These are phyloP conservation scores for Cephus cinctus DNA, from an alignment of 1,140 invertebrate species.

Conservation along the genomic window DNA sequence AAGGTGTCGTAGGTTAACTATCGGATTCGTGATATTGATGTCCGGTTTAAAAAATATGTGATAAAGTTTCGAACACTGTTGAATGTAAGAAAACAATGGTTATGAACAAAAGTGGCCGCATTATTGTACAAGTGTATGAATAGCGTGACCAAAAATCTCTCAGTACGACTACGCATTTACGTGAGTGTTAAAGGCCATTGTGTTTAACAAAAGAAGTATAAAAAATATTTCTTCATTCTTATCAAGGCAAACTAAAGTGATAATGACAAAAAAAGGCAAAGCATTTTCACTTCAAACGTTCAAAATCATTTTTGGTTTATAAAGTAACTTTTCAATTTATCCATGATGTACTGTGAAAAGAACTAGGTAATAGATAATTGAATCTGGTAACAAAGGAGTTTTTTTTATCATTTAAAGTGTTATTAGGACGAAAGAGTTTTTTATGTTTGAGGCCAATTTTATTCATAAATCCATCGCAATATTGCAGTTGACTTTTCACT, in stretches of 20 bases:
- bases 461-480: conserved; percentile 2
- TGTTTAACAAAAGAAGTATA: background rate
- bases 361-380: background rate
- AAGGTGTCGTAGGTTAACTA: too few relatives aligned
- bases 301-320: background rate
- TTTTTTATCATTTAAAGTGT: background rate
- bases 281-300: background rate
- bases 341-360: background rate
- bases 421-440: background rate
- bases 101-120: background rate
- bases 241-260: background rate
- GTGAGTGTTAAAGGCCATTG: background rate
- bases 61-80: too few relatives aligned
- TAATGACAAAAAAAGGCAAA: background rate
- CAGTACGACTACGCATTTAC: background rate
- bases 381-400: background rate
- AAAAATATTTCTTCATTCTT: background rate
- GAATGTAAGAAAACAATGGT: too few relatives aligned
- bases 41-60: too few relatives aligned
- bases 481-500: conserved; percentile 12
- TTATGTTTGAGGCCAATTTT: background rate
- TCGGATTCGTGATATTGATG: too few relatives aligned
- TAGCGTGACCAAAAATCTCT: background rate
- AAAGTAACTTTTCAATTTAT: background rate
- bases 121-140: background rate